phyloP scores from a whole-genome alignment of 1,140 invertebrate species.

The Orius laevigatus region DNA sequence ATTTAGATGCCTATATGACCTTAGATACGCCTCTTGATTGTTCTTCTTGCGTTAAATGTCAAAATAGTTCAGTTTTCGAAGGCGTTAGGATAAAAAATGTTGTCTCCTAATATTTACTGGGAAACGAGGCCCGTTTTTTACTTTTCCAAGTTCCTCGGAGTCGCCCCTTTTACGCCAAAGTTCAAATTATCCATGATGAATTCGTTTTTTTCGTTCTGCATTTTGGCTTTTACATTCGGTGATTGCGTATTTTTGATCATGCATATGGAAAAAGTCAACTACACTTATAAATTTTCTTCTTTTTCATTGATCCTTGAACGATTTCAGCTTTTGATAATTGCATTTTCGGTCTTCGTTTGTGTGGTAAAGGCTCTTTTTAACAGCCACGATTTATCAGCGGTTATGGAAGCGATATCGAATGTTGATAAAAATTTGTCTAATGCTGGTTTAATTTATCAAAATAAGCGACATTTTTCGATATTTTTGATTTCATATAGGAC shows the following conservation, averaged over 20 bases:
- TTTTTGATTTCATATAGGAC: not conserved
- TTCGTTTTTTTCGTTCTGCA: not conserved
- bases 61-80: too few relatives aligned
- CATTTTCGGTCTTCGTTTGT: not conserved
- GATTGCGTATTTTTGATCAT: not conserved
- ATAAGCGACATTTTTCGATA: not conserved
- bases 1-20: too few relatives aligned
- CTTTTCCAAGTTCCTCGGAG: not conserved
- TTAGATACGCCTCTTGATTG: too few relatives aligned
- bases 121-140: not conserved
- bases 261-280: conserved; percentile 8
- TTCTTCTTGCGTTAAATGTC: too few relatives aligned
- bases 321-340: conserved; percentile 7
- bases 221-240: not conserved
- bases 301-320: conserved; percentile 11
- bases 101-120: conserved; percentile 2
- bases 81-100: too few relatives aligned
- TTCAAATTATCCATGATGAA: not conserved
- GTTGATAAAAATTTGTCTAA: conserved; percentile 6
- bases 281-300: conserved; percentile 6
- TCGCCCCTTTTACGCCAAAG: not conserved
- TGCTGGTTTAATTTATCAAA: not conserved
- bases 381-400: not conserved
- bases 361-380: conserved; percentile 4
- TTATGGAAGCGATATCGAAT: conserved; percentile 1